Conservation (phyloP, 2,113 vertebrate species). For the Chamaea fasciata region DNA sequence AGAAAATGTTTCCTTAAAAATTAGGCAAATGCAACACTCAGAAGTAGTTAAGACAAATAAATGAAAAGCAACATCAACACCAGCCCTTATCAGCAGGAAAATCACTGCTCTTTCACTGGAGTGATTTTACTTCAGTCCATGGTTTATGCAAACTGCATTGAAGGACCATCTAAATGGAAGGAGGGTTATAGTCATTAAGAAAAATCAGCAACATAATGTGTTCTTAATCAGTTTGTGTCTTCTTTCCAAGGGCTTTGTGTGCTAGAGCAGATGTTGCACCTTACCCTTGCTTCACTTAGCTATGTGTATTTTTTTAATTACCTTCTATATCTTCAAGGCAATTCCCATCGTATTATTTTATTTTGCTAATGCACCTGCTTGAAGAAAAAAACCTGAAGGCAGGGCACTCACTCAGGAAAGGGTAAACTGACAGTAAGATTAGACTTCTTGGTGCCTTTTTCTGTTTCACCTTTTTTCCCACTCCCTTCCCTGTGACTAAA, state of each 20-base stretch:
- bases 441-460: background rate
- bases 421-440: background rate
- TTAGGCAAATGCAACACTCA: background rate
- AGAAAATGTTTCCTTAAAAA: background rate
- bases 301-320: slow-evolving; percentile 30
- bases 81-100: background rate
- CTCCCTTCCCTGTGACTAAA: background rate
- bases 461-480: background rate
- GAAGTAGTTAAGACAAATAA: background rate
- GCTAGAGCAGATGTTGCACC: slow-evolving; percentile 7
- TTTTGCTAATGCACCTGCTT: background rate
- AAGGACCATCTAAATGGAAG: background rate
- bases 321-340: background rate
- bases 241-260: background rate
- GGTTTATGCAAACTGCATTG: background rate
- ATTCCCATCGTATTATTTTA: background rate
- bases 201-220: background rate
- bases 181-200: background rate
- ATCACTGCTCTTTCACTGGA: background rate
- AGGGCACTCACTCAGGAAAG: background rate
- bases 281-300: background rate
- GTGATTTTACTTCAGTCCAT: background rate
- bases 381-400: background rate
- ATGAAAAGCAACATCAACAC: background rate
- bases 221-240: background rate